Conservation (phyloP, 37 sponge, comb jelly and placozoan genomes). For the Tethya wilhelma region DNA sequence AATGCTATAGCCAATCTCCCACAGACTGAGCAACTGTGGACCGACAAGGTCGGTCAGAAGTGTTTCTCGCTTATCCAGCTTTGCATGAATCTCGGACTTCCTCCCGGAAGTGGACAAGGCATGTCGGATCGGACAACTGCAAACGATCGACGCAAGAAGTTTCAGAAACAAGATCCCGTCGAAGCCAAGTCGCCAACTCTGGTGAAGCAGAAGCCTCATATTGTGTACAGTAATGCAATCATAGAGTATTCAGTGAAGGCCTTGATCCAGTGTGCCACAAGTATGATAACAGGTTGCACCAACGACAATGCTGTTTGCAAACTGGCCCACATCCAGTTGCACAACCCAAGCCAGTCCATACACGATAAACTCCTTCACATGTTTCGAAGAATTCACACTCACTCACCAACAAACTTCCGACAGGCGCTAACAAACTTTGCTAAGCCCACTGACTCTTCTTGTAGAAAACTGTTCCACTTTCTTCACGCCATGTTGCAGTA, state of each 20-base stretch:
- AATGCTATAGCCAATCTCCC: slow-evolving; percentile 58
- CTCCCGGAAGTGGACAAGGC: background rate
- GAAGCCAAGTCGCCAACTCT: background rate
- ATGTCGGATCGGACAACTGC: background rate
- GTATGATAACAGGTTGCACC: slow-evolving; percentile 30
- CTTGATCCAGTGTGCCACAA: slow-evolving; percentile 46
- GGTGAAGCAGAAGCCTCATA: background rate
- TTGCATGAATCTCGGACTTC: slow-evolving; percentile 66
- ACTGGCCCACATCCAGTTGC: slow-evolving; percentile 9
- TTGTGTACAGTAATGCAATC: slow-evolving; percentile 10
- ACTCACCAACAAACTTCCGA: slow-evolving; percentile 27
- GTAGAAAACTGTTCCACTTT: slow-evolving; percentile 51
- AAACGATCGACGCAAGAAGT: background rate
- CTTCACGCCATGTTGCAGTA: slow-evolving; percentile 63
- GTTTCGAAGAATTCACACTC: slow-evolving; percentile 32
- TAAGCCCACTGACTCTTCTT: slow-evolving; percentile 5
- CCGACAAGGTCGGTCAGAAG: slow-evolving; percentile 32
- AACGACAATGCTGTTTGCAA: slow-evolving; percentile 9
- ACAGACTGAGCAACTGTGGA: slow-evolving; percentile 36
- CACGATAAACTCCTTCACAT: slow-evolving; percentile 23
- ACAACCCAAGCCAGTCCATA: background rate
- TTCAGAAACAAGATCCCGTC: slow-evolving; percentile 15
- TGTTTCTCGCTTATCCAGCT: slow-evolving; percentile 64
- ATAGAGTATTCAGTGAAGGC: slow-evolving; percentile 29
- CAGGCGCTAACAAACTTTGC: slow-evolving; percentile 39